Evolutionary conservation across 2,113 vertebrate genomes (phyloP).

Genomic region (Eira barbara): DNA sequence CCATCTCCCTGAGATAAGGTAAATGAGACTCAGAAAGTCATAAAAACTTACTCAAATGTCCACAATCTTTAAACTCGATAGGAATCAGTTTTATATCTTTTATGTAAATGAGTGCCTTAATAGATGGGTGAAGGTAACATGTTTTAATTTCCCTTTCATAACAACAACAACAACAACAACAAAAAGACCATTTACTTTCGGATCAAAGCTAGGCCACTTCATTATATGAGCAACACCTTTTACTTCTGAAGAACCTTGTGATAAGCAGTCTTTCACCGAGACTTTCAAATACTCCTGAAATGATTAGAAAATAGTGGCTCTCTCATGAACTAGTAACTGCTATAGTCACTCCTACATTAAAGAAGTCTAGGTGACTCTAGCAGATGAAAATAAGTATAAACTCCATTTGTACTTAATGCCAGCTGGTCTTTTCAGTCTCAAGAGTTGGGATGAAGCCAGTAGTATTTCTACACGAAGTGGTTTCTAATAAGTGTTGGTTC

Average conservation of each 20-base stretch:
- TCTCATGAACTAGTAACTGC: neutral
- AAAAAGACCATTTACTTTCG: neutral
- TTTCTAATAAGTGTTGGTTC: slow-evolving; percentile 62
- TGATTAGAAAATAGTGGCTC: neutral
- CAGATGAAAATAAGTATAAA: neutral
- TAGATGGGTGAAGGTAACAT: neutral
- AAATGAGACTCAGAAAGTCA: neutral
- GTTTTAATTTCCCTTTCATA: neutral
- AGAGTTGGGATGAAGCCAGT: neutral
- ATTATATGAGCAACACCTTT: neutral
- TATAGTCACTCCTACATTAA: neutral
- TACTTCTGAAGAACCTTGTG: neutral
- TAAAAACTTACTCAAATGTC: neutral
- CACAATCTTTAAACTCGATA: neutral
- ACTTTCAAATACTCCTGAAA: neutral
- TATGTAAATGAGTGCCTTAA: neutral
- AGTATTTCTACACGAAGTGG: slow-evolving; percentile 37
- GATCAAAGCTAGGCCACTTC: neutral
- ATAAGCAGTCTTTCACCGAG: neutral
- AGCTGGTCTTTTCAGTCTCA: neutral
- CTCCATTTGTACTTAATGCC: neutral
- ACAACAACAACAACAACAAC: neutral
- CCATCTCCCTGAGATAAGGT: neutral
- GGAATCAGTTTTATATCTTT: neutral
- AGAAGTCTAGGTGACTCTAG: neutral